Conservation (phyloP, 1,140 invertebrate species). For the Scaptomyza montana region DNA sequence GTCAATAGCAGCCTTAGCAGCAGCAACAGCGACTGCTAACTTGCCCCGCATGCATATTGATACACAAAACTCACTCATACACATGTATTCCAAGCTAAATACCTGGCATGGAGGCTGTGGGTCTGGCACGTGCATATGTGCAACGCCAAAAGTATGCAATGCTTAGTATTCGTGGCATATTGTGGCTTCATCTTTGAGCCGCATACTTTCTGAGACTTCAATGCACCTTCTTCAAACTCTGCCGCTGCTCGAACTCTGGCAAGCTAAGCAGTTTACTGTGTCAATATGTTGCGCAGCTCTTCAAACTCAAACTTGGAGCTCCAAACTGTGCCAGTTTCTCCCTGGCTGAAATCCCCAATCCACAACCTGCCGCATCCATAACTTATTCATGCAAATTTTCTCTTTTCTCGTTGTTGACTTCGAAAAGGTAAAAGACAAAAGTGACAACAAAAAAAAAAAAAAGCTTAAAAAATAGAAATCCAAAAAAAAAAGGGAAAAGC, state of each 20-base stretch:
- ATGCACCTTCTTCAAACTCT: conserved; percentile 53
- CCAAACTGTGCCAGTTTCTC: conserved; percentile 21
- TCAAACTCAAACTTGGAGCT: conserved; percentile 40
- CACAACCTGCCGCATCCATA: conserved; percentile 50
- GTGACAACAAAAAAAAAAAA: conserved; percentile 18
- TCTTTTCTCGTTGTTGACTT: conserved; percentile 54
- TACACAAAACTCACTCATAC: conserved; percentile 23
- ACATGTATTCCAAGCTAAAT: not conserved
- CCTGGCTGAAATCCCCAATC: conserved; percentile 19
- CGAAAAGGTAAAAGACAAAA: conserved; percentile 68
- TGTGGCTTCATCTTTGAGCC: conserved; percentile 53
- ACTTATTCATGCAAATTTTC: conserved; percentile 77
- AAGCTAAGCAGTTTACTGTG: conserved; percentile 81
- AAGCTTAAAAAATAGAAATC: conserved; percentile 25
- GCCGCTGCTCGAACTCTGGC: conserved; percentile 73
- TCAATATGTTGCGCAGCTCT: conserved; percentile 76
- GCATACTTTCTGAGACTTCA: conserved; percentile 60
- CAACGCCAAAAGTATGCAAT: conserved; percentile 42
- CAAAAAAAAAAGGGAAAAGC: conserved; percentile 8
- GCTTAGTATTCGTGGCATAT: conserved; percentile 51
- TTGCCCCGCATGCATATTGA: conserved; percentile 11
- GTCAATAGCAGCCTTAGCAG: conserved; percentile 12
- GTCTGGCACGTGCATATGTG: conserved; percentile 23
- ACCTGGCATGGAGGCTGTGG: not conserved
- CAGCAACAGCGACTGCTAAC: conserved; percentile 28